Percentiles rank a stretch among this genome's conserved stretches.
phyloP scores from a whole-genome alignment of 1,140 invertebrate species.

The Drosophila littoralis region DNA sequence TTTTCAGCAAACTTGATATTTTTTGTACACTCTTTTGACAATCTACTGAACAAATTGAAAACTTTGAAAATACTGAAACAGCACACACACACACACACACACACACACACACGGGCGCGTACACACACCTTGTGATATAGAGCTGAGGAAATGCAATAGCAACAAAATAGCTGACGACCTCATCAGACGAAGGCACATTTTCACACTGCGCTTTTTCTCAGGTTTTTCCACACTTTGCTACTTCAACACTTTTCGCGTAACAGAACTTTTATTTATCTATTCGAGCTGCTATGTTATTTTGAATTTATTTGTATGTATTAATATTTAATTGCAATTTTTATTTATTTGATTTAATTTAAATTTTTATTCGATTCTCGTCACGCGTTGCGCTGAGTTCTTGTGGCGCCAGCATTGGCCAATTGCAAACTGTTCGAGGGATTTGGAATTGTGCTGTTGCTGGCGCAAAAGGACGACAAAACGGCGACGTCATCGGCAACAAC shows the following conservation, averaged over 20 bases:
- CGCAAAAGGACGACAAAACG: slow-evolving; percentile 46
- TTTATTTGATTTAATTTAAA: neutral
- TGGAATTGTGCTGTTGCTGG: slow-evolving; percentile 44
- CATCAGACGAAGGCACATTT: slow-evolving; percentile 19
- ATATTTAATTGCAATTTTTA: slow-evolving; percentile 12
- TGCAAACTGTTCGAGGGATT: slow-evolving; percentile 58
- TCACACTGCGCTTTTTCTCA: slow-evolving; percentile 13
- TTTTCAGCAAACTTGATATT: neutral
- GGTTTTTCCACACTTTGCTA: neutral
- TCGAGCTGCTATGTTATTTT: slow-evolving; percentile 9
- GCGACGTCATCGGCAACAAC: slow-evolving; percentile 44
- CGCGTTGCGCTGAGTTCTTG: slow-evolving; percentile 20
- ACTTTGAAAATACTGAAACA: neutral
- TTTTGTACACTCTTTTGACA: neutral
- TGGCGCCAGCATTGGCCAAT: slow-evolving; percentile 61
- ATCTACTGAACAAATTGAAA: neutral
- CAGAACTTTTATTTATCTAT: slow-evolving; percentile 26
- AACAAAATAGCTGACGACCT: slow-evolving; percentile 39
- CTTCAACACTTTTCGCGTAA: neutral
- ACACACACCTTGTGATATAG: slow-evolving; percentile 63
- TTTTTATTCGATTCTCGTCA: neutral
- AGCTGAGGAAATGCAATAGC: slow-evolving; percentile 40
- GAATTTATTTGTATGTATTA: neutral
- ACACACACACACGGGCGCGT: slow-evolving; percentile 8
- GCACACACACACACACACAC: slow-evolving; percentile 3